Evolutionary conservation across 2,888 invertebrate species (phyloP).

Genomic region (Apoda limacodes): DNA sequence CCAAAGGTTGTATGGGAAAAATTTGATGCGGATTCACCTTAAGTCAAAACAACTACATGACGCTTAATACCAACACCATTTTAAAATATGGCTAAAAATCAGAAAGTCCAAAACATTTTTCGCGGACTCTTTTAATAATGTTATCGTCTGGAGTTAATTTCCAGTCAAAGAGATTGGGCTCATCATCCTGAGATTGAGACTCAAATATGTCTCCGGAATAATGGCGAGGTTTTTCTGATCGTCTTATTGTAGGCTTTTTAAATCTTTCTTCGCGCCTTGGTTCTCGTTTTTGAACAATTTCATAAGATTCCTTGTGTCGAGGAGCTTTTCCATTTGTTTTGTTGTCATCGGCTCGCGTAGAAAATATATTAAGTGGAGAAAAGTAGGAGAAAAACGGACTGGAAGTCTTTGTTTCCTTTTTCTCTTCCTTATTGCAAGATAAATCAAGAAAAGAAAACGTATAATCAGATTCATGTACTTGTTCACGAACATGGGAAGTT

Average conservation of each 20-base stretch:
- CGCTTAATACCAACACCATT: too few species aligned
- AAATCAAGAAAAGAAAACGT: constrained; percentile 49
- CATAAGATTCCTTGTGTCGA: too few species aligned
- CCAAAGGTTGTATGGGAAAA: too few species aligned
- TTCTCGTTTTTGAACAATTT: too few species aligned
- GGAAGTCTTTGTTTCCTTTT: constrained; percentile 33
- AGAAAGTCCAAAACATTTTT: constrained; percentile 47
- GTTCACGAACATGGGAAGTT: constrained; percentile 43
- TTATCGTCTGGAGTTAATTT: constrained; percentile 45
- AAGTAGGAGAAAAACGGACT: constrained; percentile 55
- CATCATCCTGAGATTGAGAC: constrained; percentile 45
- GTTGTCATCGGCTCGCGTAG: constrained; percentile 24
- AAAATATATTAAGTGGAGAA: constrained; percentile 41
- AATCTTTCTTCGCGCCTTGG: too few species aligned
- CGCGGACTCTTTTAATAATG: constrained; percentile 41
- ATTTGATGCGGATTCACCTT: too few species aligned
- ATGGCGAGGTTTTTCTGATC: constrained; percentile 28
- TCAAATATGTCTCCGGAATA: constrained; percentile 54
- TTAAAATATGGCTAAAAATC: constrained; percentile 31
- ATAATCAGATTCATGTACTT: constrained; percentile 45
- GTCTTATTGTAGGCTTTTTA: constrained; percentile 20
- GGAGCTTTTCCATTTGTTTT: constrained; percentile 38
- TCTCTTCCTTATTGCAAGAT: constrained; percentile 35
- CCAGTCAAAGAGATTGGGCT: constrained; percentile 36
- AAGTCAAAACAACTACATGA: too few species aligned